These are phyloP conservation scores for Strix uralensis DNA, from an alignment of 2,113 vertebrate species.

Conservation along the genomic window DNA sequence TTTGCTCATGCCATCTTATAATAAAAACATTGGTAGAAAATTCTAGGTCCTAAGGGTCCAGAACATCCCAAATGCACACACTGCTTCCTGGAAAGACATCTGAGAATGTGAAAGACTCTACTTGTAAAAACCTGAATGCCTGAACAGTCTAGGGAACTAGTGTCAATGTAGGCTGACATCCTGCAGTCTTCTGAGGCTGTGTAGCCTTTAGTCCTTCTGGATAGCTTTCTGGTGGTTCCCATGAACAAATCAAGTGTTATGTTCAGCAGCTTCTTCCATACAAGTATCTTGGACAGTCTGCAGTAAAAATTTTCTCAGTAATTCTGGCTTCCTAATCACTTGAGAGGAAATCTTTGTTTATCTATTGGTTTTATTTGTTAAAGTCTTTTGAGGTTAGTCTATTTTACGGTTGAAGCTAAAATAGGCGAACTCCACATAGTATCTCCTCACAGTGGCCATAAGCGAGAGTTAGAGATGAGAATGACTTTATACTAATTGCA, in stretches of 20 bases:
- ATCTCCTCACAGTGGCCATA: neutral
- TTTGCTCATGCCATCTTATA: neutral
- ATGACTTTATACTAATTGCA: neutral
- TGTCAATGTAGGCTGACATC: neutral
- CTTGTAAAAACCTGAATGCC: neutral
- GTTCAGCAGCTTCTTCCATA: neutral
- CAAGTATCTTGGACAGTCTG: neutral
- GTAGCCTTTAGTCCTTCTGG: neutral
- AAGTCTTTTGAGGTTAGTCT: neutral
- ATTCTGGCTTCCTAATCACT: neutral
- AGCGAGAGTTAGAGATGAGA: neutral
- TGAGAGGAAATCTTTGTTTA: neutral
- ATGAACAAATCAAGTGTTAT: neutral
- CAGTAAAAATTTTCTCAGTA: neutral
- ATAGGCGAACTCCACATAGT: neutral
- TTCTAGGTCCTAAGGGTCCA: neutral
- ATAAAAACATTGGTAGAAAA: neutral
- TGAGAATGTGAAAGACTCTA: neutral
- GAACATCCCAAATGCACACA: neutral
- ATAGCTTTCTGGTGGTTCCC: neutral
- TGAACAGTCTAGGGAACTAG: neutral
- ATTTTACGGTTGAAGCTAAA: neutral
- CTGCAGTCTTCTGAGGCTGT: neutral
- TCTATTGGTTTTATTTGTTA: neutral
- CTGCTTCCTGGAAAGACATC: neutral